Base-by-base conservation (phyloP, 2,888 invertebrate species). In the Agrochola circellaris region DNA sequence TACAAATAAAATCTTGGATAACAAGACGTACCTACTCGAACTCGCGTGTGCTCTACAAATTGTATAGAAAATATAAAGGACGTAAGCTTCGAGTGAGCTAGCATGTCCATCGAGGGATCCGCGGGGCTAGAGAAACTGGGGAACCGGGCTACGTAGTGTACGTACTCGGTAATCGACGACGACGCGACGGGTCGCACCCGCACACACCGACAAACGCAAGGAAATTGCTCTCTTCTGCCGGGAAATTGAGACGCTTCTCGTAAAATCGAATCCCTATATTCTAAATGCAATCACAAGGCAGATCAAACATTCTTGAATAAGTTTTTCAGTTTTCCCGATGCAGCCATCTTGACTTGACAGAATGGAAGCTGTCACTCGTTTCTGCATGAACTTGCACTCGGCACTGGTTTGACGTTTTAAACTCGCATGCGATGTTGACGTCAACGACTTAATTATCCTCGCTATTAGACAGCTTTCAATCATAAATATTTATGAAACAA, bases 221-320 rank as follows among this genome's bases (percentile, higher is more conserved):
- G 95, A 96, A 95, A 96, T 96, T 95, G 94, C 93, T 90, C 89
- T 88, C 91, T 90, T 89, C 90, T 91, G 88, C 83, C 90, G 92
- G 95, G 94, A 95, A 95, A 95, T 95, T 94, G 95, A 95, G 94
- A 93, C 88, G 93, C 91, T 93, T 85, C 90, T 93, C 90, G 90
- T 92, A 92, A 93, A 94, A 93, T 92, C 91, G 91, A 93, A 91
- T 91, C 89, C 83, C 87, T 84, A 86, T 83, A 87, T 85, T 87
- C 86, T 89, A 90, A 86, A 91, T 89, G 89, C 87, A 90, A 89
- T 89, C 89, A 88, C 84, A 85, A 82, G 84, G 84, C 82, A 85
- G 83, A 89, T 90, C 87, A 89, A 88, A 87, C 88, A 86, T 89
- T 88, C 78, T 84, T 73, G 76, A 85, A 84, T 83, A 83, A 73